Percentiles rank a stretch among this genome's conserved stretches.
Conservation (phyloP, 2,797 vertebrate species). For the Chiroxiphia lanceolata region DNA sequence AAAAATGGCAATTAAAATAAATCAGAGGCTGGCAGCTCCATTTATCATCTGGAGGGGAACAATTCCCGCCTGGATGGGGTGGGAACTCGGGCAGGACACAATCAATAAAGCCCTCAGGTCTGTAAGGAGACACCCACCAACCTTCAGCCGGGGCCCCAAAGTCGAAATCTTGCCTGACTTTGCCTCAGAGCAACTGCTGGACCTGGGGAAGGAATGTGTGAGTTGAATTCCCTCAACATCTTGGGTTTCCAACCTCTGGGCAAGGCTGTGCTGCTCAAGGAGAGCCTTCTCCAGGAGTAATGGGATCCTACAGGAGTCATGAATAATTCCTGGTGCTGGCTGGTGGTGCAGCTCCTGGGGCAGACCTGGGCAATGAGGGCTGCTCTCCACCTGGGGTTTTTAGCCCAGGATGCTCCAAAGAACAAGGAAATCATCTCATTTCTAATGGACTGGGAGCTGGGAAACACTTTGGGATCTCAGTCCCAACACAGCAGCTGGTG, state of each 20-base stretch:
- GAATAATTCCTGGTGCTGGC: background rate
- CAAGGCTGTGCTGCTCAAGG: background rate
- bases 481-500: background rate
- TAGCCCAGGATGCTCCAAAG: background rate
- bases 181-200: background rate
- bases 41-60: background rate
- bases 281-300: slow-evolving; percentile 12
- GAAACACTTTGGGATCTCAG: background rate
- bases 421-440: background rate
- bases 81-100: background rate
- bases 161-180: background rate
- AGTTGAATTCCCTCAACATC: background rate
- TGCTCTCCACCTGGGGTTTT: background rate
- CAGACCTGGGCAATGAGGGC: background rate
- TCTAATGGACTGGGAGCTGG: background rate
- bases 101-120: background rate
- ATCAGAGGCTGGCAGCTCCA: background rate
- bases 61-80: background rate
- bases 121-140: slow-evolving; percentile 55
- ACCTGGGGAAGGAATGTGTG: rapidly evolving
- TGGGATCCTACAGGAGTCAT: background rate
- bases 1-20: background rate
- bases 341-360: background rate
- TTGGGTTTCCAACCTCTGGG: background rate
- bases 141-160: background rate